Evolutionary conservation across 92 coral and sea anemone species (phyloP).

Genomic region (Parazoanthus atlanticus): DNA sequence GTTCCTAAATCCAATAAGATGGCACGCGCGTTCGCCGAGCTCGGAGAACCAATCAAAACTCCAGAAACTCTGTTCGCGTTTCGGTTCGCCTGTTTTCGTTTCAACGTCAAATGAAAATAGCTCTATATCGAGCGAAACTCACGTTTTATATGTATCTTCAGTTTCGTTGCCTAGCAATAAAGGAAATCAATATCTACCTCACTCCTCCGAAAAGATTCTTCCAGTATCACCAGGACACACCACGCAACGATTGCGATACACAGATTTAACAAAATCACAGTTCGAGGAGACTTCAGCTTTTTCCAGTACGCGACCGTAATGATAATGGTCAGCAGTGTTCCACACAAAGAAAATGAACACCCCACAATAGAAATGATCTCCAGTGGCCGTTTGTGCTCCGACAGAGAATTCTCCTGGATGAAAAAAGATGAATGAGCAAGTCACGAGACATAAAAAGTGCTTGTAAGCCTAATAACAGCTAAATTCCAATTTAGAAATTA

Average conservation of each 20-base stretch:
- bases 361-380: constrained; percentile 60
- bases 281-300: constrained; percentile 67
- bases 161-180: background rate
- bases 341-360: constrained; percentile 60
- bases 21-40: too few species aligned
- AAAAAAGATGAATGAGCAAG: background rate
- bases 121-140: too few species aligned
- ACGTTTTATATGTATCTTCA: too few species aligned
- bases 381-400: constrained; percentile 8
- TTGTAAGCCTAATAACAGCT: background rate
- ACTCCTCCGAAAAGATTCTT: constrained; percentile 42
- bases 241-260: constrained; percentile 65
- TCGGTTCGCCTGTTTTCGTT: too few species aligned
- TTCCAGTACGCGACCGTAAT: constrained; percentile 61
- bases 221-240: constrained; percentile 27
- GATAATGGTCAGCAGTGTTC: constrained; percentile 58
- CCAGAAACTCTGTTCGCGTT: too few species aligned
- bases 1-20: too few species aligned
- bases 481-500: background rate
- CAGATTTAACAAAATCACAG: constrained; percentile 66
- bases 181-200: constrained; percentile 17
- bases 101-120: too few species aligned
- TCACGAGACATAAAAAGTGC: too few species aligned
- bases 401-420: background rate
- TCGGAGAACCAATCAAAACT: too few species aligned